Conservation (phyloP, 2,888 invertebrate species). For the Mesorhabditis sp. region DNA sequence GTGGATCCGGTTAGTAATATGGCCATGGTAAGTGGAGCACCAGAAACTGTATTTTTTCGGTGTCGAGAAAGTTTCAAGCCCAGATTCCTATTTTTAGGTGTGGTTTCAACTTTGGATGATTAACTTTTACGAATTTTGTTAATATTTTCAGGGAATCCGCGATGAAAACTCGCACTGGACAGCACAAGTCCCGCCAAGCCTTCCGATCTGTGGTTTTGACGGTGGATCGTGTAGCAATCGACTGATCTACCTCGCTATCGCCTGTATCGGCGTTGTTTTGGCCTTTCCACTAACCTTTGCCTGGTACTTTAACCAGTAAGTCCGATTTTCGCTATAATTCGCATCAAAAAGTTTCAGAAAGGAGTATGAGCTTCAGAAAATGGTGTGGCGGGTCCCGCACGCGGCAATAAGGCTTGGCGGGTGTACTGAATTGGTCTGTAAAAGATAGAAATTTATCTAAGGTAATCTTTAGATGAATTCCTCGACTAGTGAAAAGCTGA, state of each 20-base stretch:
- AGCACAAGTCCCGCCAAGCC: slow-evolving; percentile 21
- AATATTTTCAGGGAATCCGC: no score
- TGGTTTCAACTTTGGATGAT: no score
- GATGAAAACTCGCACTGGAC: slow-evolving; percentile 7
- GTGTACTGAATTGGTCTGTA: slow-evolving; percentile 5
- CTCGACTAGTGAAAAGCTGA: background rate
- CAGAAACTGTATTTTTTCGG: no score
- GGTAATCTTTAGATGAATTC: background rate
- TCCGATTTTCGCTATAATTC: background rate
- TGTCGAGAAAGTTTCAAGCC: no score
- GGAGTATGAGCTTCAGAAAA: slow-evolving; percentile 30
- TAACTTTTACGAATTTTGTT: no score
- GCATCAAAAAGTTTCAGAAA: slow-evolving; percentile 16
- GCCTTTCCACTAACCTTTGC: slow-evolving; percentile 28
- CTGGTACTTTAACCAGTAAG: slow-evolving; percentile 30
- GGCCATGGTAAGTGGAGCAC: no score
- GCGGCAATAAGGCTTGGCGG: slow-evolving; percentile 22
- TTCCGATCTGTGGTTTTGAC: slow-evolving; percentile 30
- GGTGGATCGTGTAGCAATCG: slow-evolving; percentile 27
- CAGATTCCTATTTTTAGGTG: no score
- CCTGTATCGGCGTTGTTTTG: slow-evolving; percentile 20
- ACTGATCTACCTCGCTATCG: slow-evolving; percentile 27
- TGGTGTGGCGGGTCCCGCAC: slow-evolving; percentile 37
- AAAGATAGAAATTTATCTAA: background rate
- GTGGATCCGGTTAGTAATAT: no score